Conservation (phyloP, 2,888 invertebrate species). For the Neocrepidodera transversa region DNA sequence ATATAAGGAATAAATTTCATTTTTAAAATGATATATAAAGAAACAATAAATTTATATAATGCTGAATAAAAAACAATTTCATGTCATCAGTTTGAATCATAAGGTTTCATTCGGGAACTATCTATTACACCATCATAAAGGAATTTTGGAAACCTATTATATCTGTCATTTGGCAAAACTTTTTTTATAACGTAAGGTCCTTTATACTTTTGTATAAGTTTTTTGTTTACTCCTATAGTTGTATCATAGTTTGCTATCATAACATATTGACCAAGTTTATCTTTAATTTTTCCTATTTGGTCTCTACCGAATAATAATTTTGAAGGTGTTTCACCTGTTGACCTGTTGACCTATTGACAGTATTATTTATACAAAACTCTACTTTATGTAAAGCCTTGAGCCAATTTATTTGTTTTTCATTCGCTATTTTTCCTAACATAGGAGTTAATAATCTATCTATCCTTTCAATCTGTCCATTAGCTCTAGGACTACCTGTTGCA, state of each 20-base stretch:
- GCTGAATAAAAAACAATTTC: background rate
- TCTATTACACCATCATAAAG: conserved; percentile 13
- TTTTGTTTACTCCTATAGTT: conserved; percentile 40
- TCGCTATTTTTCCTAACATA: conserved; percentile 28
- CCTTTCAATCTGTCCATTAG: conserved; percentile 40
- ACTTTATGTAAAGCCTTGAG: conserved; percentile 34
- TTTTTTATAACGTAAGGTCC: conserved; percentile 46
- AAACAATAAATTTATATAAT: background rate
- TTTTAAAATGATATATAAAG: background rate
- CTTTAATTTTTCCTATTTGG: conserved; percentile 10
- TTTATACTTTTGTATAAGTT: conserved; percentile 39
- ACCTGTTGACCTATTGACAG: conserved; percentile 37
- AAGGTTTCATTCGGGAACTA: background rate
- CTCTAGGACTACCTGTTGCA: conserved; percentile 35
- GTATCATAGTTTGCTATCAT: conserved; percentile 45
- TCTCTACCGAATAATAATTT: conserved; percentile 45
- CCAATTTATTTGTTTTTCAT: conserved; percentile 30
- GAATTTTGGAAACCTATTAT: conserved; percentile 17
- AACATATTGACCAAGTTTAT: conserved; percentile 41
- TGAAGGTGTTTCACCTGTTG: conserved; percentile 44
- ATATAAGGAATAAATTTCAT: background rate
- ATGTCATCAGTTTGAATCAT: background rate
- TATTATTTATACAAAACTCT: conserved; percentile 43
- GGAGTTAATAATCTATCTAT: conserved; percentile 35
- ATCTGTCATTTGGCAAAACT: conserved; percentile 12